Evolutionary conservation across 2,888 invertebrate genomes (phyloP).

Genomic region (Plusia festucae): DNA sequence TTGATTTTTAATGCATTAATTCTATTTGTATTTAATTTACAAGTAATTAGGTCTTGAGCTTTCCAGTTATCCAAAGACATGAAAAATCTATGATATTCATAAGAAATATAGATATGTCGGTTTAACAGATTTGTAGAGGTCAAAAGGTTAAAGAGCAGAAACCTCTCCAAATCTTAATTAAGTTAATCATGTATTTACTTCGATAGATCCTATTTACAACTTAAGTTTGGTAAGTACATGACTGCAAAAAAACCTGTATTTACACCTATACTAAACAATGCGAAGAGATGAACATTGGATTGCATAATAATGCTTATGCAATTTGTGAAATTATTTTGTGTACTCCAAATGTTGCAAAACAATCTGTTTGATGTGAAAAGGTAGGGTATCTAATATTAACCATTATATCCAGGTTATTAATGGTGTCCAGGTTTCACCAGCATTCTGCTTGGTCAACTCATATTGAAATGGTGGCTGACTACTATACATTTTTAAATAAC

Average conservation of each 20-base stretch:
- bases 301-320: not conserved
- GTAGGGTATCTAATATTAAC: not conserved
- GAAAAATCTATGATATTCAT: too few relatives aligned
- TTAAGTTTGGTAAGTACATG: not conserved
- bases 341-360: not conserved
- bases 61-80: too few relatives aligned
- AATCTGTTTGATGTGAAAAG: not conserved
- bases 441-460: not conserved
- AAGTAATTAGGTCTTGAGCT: too few relatives aligned
- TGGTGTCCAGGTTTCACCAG: not conserved
- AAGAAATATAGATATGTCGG: not conserved
- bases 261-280: not conserved
- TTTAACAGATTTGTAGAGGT: not conserved
- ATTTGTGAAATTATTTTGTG: constrained; percentile 1
- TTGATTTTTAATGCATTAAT: too few relatives aligned
- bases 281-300: not conserved
- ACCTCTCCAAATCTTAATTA: not conserved
- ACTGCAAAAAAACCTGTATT: not conserved
- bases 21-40: too few relatives aligned
- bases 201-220: not conserved
- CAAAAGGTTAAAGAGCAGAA: not conserved
- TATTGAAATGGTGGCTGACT: not conserved
- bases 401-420: not conserved
- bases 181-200: not conserved
- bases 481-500: not conserved